Percentiles rank a stretch among this genome's conserved stretches.
Evolutionary conservation across 2,797 vertebrate species (phyloP).

Genomic region (Intellagama lesueurii): DNA sequence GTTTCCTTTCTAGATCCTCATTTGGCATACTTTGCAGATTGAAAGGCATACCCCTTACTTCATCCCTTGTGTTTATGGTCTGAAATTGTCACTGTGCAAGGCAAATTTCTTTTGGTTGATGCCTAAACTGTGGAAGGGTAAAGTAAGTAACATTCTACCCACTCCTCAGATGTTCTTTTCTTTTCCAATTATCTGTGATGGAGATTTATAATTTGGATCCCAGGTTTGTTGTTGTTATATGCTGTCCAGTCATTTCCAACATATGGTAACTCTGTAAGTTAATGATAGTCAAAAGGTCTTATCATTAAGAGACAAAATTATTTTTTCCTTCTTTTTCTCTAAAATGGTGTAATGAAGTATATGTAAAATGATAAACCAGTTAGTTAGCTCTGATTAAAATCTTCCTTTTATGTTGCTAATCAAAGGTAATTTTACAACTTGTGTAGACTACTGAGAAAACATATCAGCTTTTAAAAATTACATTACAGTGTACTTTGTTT

Average conservation of each 20-base stretch:
- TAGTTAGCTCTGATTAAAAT: conserved; percentile 70
- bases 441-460: conserved; percentile 55
- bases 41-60: not conserved
- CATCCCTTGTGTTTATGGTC: conserved; percentile 45
- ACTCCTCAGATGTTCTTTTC: conserved; percentile 66
- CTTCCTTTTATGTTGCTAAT: conserved; percentile 67
- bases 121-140: conserved; percentile 59
- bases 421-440: conserved; percentile 57
- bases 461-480: not conserved
- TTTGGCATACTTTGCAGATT: not conserved
- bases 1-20: not conserved
- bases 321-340: conserved; percentile 46
- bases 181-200: conserved; percentile 61
- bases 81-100: conserved; percentile 16
- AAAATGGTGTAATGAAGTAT: conserved; percentile 62
- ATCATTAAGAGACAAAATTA: conserved; percentile 54
- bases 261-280: no score
- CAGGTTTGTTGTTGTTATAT: conserved; percentile 46
- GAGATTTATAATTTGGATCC: conserved; percentile 73
- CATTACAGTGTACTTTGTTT: not conserved
- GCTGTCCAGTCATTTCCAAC: no score
- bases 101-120: conserved; percentile 67
- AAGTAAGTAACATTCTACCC: conserved; percentile 63
- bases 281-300: no score
- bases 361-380: conserved; percentile 62